phyloP scores from a whole-genome alignment of 2,888 invertebrate species.

The Petrophora chlorosata region DNA sequence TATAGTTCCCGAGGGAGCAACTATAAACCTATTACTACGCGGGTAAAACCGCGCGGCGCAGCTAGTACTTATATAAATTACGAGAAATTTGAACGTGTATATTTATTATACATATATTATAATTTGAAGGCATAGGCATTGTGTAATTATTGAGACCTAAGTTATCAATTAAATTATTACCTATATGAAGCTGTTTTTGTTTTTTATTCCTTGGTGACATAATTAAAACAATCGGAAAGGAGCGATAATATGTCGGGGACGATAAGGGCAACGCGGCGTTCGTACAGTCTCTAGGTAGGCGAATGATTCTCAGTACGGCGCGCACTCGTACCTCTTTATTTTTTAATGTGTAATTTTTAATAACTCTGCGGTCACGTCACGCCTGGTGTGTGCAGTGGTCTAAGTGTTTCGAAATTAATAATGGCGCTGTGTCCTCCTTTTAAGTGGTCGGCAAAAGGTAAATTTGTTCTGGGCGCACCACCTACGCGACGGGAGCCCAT shows the following conservation, averaged over 20 bases:
- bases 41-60: no score
- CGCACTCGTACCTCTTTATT: conserved; percentile 11
- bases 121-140: no score
- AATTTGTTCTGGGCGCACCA: conserved; percentile 60
- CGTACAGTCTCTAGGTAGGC: conserved; percentile 61
- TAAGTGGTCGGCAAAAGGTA: conserved; percentile 66
- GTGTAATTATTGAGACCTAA: conserved; percentile 85
- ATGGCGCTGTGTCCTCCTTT: conserved; percentile 80
- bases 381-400: no score
- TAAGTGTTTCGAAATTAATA: conserved; percentile 32
- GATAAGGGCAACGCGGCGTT: conserved; percentile 70
- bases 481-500: conserved; percentile 64
- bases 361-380: no score
- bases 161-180: conserved; percentile 84
- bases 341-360: conserved; percentile 29
- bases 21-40: no score
- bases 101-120: no score
- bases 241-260: conserved; percentile 70
- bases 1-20: no score
- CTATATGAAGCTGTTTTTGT: conserved; percentile 69
- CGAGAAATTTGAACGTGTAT: no score
- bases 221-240: conserved; percentile 81
- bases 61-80: no score
- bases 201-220: conserved; percentile 72
- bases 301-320: conserved; percentile 66